Base-by-base conservation (phyloP, 2,888 invertebrate species). In the Ennomos erosarius region DNA sequence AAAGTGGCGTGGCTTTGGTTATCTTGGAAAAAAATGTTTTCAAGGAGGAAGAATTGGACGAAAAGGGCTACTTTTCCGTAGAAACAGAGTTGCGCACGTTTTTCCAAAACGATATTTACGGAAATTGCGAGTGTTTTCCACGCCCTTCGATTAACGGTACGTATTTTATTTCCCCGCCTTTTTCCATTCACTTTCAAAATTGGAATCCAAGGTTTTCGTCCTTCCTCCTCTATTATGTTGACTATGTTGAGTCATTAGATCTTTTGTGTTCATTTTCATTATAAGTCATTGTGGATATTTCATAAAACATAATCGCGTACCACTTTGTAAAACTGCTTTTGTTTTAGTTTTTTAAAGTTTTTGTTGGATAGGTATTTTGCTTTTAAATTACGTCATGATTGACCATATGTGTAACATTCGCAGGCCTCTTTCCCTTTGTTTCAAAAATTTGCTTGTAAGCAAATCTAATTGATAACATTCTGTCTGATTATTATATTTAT, bases 21-120 rank as follows among this genome's bases (percentile, higher is more conserved):
- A 83, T 97, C 67, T 91, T 98, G 40, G 97, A 98, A 79, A 98
- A 98, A 85, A 95, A 95, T 78, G 95, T 95, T 43, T 97, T 98
- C 80, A 94, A 94, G 39, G 94, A 94, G 64, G 94, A 95, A 45
- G 91, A 93, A 70, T 87, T 96, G 56, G 73, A 89, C 51, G 77
- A 79, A 54, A 83, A 81, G 62, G 93, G 93, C n/a, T 95, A 94
- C 76, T 96, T 97, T 72, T 93, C 93, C 36, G 84, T 86, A 9
- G 93, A 95, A 1, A 93, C 94, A 16, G 83, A 87, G 59, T 84
- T 96, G 2, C 89, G 93, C 36, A 94, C 95, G 64, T 92, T 94
- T 57, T 96, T 96, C 78, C 93, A 95, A 35, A 98, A 98, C 88
- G 97, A 98, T 82, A 95, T 97, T 79, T 98, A 98, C 82, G 96